Base-by-base conservation (phyloP, 92 coral and sea anemone genomes). In the Blastomussa wellsi region DNA sequence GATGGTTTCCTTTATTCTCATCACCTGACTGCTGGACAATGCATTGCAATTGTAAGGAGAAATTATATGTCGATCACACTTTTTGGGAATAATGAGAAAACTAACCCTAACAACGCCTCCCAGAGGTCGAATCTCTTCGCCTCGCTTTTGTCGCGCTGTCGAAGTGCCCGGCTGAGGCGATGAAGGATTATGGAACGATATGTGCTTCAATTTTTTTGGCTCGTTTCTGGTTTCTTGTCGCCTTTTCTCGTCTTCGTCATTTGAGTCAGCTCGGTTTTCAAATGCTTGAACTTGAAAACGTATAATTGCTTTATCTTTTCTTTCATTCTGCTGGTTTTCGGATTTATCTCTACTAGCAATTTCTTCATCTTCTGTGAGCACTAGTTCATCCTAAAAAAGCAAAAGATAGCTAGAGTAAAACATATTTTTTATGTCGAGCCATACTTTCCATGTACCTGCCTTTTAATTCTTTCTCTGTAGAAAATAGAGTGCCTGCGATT, bases 281-380 rank as follows among this genome's bases (percentile, higher is more conserved):
- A 80, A 80, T 4, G 84, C 84, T 80, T 80, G 84, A 4, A 80
- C 84, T 69, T 48, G 53, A 29, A 31, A 49, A 44, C 6, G 75
- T 67, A 67, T 49, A 12, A 14, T 65, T 29, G 37, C 36, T 37
- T 20, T 55, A 16, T 16, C 28, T 1, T n/a, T 62, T 2, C 19
- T 14, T 16, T 49, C 13, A 44, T 16, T 47, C 3, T 13, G 1
- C 20, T 74, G 47, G 37, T 26, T 44, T 37, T 55, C 81, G 20
- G 81, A 8, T 55, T 77, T 14, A n/a, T 77, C 69, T 0, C 24
- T 17, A 44, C 36, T 24, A n/a, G 78, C 1, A 28, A 28, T 24
- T 22, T 8, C 48, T 33, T 77, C 31, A 1, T 37, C 17, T 7
- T 53, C 20, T 57, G 20, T 17, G 16, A 36, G 48, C 8, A 53